phyloP scores from a whole-genome alignment of 2,888 invertebrate genomes.

The Frankliniella intonsa region DNA sequence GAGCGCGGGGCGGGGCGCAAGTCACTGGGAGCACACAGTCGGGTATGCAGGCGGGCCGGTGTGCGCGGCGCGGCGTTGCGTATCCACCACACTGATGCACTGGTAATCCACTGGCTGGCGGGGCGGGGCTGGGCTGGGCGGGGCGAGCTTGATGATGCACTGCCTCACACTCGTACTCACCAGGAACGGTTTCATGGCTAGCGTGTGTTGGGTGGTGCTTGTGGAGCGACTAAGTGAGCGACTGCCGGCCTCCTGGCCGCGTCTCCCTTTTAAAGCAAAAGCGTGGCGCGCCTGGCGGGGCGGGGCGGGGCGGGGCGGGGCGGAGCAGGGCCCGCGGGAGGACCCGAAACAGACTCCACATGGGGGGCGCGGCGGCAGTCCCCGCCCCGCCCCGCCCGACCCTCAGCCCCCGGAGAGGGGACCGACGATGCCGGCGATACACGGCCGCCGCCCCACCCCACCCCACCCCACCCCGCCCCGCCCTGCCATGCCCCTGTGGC shows the following conservation, averaged over 20 bases:
- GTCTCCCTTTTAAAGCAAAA: slow-evolving; percentile 1
- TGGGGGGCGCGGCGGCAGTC: neutral
- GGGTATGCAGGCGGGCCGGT: too few species aligned
- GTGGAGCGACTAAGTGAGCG: slow-evolving; percentile 14
- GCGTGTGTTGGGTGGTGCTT: slow-evolving; percentile 21
- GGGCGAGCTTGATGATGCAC: neutral
- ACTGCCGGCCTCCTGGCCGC: neutral
- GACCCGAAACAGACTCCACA: neutral
- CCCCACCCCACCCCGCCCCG: neutral
- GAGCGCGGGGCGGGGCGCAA: too few species aligned
- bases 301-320: slow-evolving; percentile 7
- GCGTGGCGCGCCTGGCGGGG: neutral
- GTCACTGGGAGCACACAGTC: too few species aligned
- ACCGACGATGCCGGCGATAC: neutral
- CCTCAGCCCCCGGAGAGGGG: neutral
- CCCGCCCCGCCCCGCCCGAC: too few species aligned
- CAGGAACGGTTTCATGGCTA: slow-evolving; percentile 23
- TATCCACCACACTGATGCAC: slow-evolving; percentile 6
- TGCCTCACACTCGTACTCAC: neutral
- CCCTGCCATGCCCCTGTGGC: neutral
- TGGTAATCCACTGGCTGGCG: neutral
- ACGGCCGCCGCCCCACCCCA: neutral
- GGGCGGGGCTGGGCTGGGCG: neutral
- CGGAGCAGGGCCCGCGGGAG: neutral
- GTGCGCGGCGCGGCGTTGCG: too few species aligned